Base-by-base conservation (phyloP, 2,797 vertebrate species). In the Sebastes minor region DNA sequence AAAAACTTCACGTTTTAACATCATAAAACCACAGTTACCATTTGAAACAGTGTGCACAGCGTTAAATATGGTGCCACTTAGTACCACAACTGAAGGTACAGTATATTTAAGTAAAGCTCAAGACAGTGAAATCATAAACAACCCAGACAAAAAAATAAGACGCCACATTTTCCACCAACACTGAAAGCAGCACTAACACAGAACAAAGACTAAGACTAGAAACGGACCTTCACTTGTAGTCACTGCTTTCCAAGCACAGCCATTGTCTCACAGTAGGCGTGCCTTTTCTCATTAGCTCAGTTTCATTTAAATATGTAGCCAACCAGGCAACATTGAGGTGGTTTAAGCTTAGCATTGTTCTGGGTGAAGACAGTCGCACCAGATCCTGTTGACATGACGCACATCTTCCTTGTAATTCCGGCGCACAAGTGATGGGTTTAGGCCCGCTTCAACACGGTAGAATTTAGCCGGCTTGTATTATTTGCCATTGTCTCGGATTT, bases 401-500 rank as follows among this genome's bases (percentile, higher is more conserved):
- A 87, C 89, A 88, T 93, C 92, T 94, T 78, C 83, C 92, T 92
- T 96, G 95, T 96, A 96, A 96, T 96, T 94, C 95, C 91, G 69
- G 88, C 61, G 85, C 94, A 91, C 92, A 93, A 93, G 93, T 93
- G 92, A 95, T 92, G 94, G 94, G 94, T 89, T 96, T 96, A 95
- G 94, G 90, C 91, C 95, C 88, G 90, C 92, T 93, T 91, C 89
- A 94, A 93, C 93, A 90, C 65, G 91, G 85, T 88, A 89, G 90
- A 93, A 92, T 93, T 95, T 93, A 94, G 93, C 86, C 78, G 89
- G 88, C 94, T 96, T 77, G 90, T 92, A 92, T 95, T 95, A 95
- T 95, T 93, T 90, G 78, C 84, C 89, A 95, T 96, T 96, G 95
- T 96, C 91, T 92, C 57, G 94, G 96, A 96, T 96, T 96, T 96